A percentile compares a stretch with the other conserved stretches of the same genome.
Conservation (phyloP, 2,113 vertebrate genomes). For the Mionectes macconnelli region DNA sequence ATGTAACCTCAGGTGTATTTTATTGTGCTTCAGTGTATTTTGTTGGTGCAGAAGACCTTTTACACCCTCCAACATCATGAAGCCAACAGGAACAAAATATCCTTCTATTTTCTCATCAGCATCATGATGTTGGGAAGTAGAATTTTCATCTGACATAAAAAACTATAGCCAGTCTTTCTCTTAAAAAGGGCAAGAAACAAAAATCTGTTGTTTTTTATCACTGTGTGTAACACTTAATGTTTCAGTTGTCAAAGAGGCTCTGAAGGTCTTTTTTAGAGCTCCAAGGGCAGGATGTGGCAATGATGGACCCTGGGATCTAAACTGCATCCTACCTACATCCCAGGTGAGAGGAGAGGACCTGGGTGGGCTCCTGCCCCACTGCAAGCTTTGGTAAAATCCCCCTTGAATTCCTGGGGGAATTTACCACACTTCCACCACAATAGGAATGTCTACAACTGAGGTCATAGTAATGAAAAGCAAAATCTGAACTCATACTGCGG, state of each 20-base stretch:
- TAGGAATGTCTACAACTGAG: background rate
- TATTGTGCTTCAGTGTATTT: background rate
- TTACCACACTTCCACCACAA: background rate
- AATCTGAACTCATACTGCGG: accelerated
- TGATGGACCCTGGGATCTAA: background rate
- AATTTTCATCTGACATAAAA: background rate
- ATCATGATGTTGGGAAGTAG: background rate
- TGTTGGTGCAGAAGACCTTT: background rate
- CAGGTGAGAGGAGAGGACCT: background rate
- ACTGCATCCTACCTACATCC: background rate
- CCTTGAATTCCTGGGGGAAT: background rate
- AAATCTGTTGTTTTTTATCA: background rate
- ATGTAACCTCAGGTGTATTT: background rate
- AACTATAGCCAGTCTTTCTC: background rate
- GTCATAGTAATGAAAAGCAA: background rate
- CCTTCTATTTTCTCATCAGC: background rate
- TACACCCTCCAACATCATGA: background rate
- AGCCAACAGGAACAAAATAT: background rate
- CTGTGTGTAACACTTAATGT: background rate
- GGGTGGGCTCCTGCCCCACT: background rate
- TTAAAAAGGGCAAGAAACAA: background rate
- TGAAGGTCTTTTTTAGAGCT: background rate
- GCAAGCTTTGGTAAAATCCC: background rate
- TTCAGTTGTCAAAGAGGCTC: background rate
- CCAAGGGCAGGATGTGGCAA: background rate